These are phyloP conservation scores for Natator depressus DNA, from an alignment of 2,113 vertebrate genomes.

Conservation along the genomic window DNA sequence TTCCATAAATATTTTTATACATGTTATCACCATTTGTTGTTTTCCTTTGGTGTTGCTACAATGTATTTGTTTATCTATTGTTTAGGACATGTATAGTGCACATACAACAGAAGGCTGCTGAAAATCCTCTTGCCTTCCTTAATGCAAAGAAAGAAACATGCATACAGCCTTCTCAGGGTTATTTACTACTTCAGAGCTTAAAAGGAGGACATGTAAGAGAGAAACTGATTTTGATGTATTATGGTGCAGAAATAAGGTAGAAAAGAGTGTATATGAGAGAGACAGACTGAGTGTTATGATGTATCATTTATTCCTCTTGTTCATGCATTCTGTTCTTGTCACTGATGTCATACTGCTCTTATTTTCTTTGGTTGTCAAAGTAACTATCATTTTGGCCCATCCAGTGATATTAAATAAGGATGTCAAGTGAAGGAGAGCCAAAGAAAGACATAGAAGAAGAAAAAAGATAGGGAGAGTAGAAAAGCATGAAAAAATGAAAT, in stretches of 20 bases:
- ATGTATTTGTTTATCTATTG: accelerated
- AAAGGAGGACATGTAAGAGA: not conserved
- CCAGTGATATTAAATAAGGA: conserved; percentile 79
- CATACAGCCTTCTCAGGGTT: not conserved
- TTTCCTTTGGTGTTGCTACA: not conserved
- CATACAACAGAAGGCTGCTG: not conserved
- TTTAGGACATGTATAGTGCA: accelerated
- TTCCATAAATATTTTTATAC: not conserved
- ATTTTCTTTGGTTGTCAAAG: conserved; percentile 82
- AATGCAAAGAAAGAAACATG: not conserved
- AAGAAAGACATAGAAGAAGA: not conserved
- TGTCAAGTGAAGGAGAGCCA: conserved; percentile 71
- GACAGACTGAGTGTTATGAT: not conserved
- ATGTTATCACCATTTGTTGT: not conserved
- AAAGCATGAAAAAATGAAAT: not conserved
- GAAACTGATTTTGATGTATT: not conserved
- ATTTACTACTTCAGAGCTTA: not conserved
- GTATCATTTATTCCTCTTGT: not conserved
- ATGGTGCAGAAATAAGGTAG: not conserved
- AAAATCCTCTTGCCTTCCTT: not conserved
- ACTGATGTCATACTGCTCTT: conserved; percentile 10
- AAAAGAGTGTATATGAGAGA: not conserved
- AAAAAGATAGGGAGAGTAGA: not conserved
- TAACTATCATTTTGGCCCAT: conserved; percentile 81
- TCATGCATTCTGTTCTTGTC: conserved; percentile 7